Conservation (phyloP, 2,113 vertebrate species). For the Melanostigma gelatinosum region DNA sequence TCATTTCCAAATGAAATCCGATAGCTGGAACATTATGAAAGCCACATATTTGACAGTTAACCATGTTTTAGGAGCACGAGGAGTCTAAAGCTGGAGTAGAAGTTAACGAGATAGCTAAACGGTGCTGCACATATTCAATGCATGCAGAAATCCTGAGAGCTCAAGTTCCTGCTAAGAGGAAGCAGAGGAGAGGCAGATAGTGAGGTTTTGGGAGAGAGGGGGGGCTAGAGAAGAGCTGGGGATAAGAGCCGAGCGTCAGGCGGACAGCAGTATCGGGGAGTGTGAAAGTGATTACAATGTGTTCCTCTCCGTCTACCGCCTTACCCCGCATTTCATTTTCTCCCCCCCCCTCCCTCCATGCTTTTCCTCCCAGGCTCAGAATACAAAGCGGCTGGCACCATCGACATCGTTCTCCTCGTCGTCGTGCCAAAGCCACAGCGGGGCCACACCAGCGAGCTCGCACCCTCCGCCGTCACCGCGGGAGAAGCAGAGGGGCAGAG, state of each 20-base stretch:
- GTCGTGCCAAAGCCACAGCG: constrained; percentile 62
- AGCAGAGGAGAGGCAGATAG: constrained; percentile 1
- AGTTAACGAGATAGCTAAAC: constrained; percentile 45
- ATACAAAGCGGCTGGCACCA: constrained; percentile 74
- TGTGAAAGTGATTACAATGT: constrained; percentile 67
- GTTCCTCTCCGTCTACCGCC: constrained; percentile 50
- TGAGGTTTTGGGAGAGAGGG: constrained; percentile 36
- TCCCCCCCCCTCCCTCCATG: constrained; percentile 27
- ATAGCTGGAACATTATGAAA: constrained; percentile 51
- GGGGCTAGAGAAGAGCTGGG: constrained; percentile 39
- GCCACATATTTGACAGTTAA: constrained; percentile 60
- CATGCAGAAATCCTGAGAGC: background rate
- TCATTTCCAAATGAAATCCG: constrained; percentile 41
- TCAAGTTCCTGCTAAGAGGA: constrained; percentile 48
- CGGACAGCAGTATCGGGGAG: constrained; percentile 51
- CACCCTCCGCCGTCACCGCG: constrained; percentile 37
- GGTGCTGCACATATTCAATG: constrained; percentile 9
- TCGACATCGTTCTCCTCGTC: constrained; percentile 37
- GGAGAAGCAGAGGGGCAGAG: constrained; percentile 50
- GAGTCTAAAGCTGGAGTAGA: constrained; percentile 17
- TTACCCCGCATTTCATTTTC: constrained; percentile 30
- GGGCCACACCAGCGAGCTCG: constrained; percentile 46
- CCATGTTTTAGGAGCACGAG: constrained; percentile 35
- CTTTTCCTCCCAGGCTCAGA: constrained; percentile 60
- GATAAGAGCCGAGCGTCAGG: constrained; percentile 61